Evolutionary conservation across 1,140 invertebrate genomes (phyloP), one percentile per base, ranked within the genome.

Genomic region (Zaprionus gabonicus): DNA sequence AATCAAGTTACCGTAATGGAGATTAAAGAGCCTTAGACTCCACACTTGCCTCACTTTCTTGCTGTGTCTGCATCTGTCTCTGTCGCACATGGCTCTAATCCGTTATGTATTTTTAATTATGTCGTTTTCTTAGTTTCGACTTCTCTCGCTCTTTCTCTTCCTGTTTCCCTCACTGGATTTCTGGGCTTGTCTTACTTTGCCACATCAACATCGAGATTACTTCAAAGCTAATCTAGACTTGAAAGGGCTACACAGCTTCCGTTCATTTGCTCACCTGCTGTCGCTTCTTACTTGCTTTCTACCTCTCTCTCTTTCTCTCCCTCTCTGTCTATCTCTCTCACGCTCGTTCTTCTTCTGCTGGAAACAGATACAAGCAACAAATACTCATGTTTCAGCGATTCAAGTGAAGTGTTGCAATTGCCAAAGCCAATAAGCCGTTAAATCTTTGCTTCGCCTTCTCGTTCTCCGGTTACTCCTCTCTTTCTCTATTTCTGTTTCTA

Each of bases 91-190:
- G 2, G n/a, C n/a, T 17, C 7, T 20, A 46, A 46, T 46, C 41
- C 41, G 41, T 46, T 46, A 46, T 46, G n/a, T n/a, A 46, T 46
- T 46, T 46, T 46, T 46, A 46, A 46, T 46, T 46, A 46, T 46
- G 2, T 46, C 5, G 17, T 46, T 46, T 46, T 46, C 41, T 46
- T 46, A 46, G 41, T 46, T 46, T 44, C 41, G 12, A 36, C 41
- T 44, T 5, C 3, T 9, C 15, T 46, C 41, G 2, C 41, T 17
- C 41, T 2, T 3, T 44, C 41, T 44, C n/a, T 15, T 15, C 36
- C 36, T 38, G 36, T 15, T 15, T 38, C 13, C 13, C 13, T 13
- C 36, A 17, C 41, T 17, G 6, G 1, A n/a, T 44, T 17, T 46
- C 6, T 46, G 2, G 9, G 41, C 17, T 17, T 46, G n/a, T 3